Conservation (phyloP, 2,113 vertebrate genomes). For the Rhinolophus sinicus region DNA sequence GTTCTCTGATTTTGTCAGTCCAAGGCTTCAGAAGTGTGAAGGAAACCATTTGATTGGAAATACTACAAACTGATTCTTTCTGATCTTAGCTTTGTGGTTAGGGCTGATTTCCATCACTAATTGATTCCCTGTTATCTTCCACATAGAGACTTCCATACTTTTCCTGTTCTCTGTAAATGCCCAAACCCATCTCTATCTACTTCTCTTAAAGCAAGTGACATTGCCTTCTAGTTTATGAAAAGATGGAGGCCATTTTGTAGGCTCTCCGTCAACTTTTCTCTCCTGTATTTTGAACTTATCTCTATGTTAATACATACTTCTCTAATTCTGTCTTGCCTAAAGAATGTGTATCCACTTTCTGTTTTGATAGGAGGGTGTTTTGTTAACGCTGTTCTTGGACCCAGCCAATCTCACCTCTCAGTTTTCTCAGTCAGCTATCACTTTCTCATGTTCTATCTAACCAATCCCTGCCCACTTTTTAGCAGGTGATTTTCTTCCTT, state of each 20-base stretch:
- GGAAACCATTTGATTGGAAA: background rate
- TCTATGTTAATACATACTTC: background rate
- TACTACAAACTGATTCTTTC: background rate
- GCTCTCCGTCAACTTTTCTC: background rate
- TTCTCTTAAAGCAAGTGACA: background rate
- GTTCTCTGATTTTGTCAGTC: background rate
- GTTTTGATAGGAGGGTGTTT: background rate
- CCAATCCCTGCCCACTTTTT: background rate
- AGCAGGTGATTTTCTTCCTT: background rate
- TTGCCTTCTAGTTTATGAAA: background rate
- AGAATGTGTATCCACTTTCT: background rate
- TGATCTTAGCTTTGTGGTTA: background rate
- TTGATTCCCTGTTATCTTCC: background rate
- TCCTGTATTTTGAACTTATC: conserved; percentile 6
- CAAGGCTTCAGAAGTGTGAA: background rate
- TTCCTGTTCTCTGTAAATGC: background rate
- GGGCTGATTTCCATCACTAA: background rate
- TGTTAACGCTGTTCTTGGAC: background rate
- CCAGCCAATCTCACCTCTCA: background rate
- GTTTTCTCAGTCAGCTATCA: background rate
- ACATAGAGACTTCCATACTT: background rate
- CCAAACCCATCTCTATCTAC: background rate
- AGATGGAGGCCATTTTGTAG: background rate
- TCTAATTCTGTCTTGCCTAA: background rate
- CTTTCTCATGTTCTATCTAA: background rate